Conservation (phyloP, 2,113 vertebrate genomes). For the Solea senegalensis region DNA sequence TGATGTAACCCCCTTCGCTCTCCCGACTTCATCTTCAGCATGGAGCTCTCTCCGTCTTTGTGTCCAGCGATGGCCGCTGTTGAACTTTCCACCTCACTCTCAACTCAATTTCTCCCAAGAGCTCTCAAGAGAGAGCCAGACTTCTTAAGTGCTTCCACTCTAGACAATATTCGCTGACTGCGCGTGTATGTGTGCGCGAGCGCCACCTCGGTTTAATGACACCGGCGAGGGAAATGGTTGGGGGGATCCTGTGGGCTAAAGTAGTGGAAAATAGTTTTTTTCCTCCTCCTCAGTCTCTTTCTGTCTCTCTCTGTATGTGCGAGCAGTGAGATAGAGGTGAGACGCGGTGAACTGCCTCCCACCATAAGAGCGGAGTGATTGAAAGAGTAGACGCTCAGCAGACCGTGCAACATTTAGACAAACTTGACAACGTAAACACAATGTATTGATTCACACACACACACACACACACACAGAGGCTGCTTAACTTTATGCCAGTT, state of each 20-base stretch:
- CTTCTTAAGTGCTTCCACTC: slow-evolving; percentile 48
- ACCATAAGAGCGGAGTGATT: slow-evolving; percentile 39
- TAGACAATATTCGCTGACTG: slow-evolving; percentile 17
- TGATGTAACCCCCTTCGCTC: slow-evolving; percentile 50
- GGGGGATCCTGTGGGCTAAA: slow-evolving; percentile 1
- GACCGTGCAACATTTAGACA: slow-evolving; percentile 30
- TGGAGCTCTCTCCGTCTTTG: slow-evolving; percentile 29
- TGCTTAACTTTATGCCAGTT: background rate
- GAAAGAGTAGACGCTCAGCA: slow-evolving; percentile 45
- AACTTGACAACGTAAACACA: slow-evolving; percentile 29
- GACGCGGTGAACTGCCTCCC: slow-evolving; percentile 33
- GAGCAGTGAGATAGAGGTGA: slow-evolving; percentile 48
- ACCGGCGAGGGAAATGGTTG: background rate
- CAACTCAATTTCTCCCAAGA: slow-evolving; percentile 46
- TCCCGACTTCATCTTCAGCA: slow-evolving; percentile 45
- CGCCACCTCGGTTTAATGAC: slow-evolving; percentile 4
- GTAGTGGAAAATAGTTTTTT: slow-evolving; percentile 27
- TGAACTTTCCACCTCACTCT: slow-evolving; percentile 48
- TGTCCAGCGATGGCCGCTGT: slow-evolving; percentile 15
- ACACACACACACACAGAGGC: background rate
- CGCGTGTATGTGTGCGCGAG: background rate
- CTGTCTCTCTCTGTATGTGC: slow-evolving; percentile 8
- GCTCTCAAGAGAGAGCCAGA: slow-evolving; percentile 22
- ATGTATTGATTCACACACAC: background rate
- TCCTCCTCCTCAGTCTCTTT: slow-evolving; percentile 7